Evolutionary conservation across 2,797 vertebrate genomes (phyloP).

Genomic region (Decapterus maruadsi): DNA sequence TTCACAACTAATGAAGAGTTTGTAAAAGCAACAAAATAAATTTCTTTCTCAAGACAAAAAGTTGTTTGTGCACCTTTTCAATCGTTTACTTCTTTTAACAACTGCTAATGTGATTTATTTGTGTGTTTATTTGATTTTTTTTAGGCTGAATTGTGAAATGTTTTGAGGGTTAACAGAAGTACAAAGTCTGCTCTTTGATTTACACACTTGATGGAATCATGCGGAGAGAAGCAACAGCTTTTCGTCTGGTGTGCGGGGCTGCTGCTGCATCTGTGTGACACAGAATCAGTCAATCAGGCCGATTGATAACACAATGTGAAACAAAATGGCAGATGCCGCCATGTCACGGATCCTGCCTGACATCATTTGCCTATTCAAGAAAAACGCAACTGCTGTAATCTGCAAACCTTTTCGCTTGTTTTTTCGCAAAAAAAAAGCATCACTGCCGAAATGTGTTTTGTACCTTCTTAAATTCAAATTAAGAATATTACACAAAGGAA

Average conservation of each 20-base stretch:
- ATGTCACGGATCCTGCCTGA: conserved; percentile 48
- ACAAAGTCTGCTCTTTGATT: not conserved
- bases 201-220: not conserved
- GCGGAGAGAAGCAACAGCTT: not conserved
- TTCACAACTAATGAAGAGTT: not conserved
- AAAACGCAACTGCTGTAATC: not conserved
- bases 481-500: not conserved
- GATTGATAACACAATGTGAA: conserved; percentile 49
- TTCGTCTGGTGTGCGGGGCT: conserved; percentile 2
- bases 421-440: conserved; percentile 4
- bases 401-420: not conserved
- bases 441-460: not conserved
- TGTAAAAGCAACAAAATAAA: conserved; percentile 3
- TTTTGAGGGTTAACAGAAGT: not conserved
- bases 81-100: not conserved
- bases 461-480: not conserved
- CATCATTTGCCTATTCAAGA: not conserved
- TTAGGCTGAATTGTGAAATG: not conserved
- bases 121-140: not conserved
- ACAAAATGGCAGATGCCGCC: conserved; percentile 76
- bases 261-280: conserved; percentile 37
- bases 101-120: not conserved
- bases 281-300: conserved; percentile 48
- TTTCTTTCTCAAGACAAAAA: not conserved
- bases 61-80: not conserved